Conservation (phyloP, 2,888 invertebrate genomes). For the Cephus nigrinus region DNA sequence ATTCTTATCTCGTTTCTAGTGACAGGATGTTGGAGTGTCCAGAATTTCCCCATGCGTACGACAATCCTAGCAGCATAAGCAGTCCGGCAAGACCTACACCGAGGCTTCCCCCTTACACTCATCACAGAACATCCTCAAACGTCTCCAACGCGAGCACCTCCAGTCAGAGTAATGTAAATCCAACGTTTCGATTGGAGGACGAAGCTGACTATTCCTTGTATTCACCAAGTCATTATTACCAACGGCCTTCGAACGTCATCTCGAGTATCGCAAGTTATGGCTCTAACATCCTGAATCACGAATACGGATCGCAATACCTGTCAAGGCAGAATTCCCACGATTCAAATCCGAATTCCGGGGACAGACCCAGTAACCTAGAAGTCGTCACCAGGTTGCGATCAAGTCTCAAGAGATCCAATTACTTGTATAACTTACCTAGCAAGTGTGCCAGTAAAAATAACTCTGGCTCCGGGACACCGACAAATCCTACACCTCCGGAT, state of each 20-base stretch:
- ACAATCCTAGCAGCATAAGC: conserved; percentile 69
- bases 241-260: conserved; percentile 57
- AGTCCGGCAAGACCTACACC: conserved; percentile 60
- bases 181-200: conserved; percentile 73
- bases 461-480: conserved; percentile 79
- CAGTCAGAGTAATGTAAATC: conserved; percentile 72
- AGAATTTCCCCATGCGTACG: conserved; percentile 69
- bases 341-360: conserved; percentile 60
- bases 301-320: conserved; percentile 56
- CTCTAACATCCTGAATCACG: conserved; percentile 50
- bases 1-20: conserved; percentile 32
- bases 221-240: conserved; percentile 67
- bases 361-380: conserved; percentile 75
- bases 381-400: conserved; percentile 80
- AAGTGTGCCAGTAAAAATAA: conserved; percentile 70
- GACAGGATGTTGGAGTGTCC: conserved; percentile 59
- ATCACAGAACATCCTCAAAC: conserved; percentile 71
- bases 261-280: conserved; percentile 44
- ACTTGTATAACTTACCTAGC: conserved; percentile 69
- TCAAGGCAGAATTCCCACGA: conserved; percentile 69
- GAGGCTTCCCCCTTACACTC: conserved; percentile 68
- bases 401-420: conserved; percentile 81
- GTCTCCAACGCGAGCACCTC: conserved; percentile 73
- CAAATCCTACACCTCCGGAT: conserved; percentile 87
- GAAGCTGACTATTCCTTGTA: conserved; percentile 67